These are phyloP conservation scores for Ginglymostoma cirratum DNA, from an alignment of 2,113 vertebrate species.

Conservation along the genomic window DNA sequence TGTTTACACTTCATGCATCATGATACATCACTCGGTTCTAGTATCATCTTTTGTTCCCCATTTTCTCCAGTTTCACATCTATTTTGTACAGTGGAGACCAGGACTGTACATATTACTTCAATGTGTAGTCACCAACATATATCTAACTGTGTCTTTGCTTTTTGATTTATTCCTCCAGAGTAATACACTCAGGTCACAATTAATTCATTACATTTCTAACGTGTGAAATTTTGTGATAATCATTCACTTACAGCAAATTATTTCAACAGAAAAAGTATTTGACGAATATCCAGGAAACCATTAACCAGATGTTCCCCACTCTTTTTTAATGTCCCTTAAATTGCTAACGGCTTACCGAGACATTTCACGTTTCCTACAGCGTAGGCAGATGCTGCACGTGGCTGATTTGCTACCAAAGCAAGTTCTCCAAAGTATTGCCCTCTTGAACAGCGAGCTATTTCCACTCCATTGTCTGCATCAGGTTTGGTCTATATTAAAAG, in stretches of 20 bases:
- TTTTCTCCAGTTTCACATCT: background rate
- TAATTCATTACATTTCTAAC: background rate
- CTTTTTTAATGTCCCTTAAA: background rate
- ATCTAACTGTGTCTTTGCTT: background rate
- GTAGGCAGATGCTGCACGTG: conserved; percentile 92
- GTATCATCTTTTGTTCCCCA: background rate
- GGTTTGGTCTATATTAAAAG: conserved; percentile 53
- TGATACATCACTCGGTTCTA: no score
- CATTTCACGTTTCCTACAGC: conserved; percentile 93
- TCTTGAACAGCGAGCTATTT: conserved; percentile 82
- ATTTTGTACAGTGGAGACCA: background rate
- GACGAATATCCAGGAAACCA: background rate
- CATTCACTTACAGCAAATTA: background rate
- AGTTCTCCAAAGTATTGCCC: conserved; percentile 97
- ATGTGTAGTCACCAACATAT: background rate
- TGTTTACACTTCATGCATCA: background rate
- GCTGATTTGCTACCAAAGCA: conserved; percentile 94
- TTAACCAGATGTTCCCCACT: background rate
- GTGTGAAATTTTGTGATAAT: background rate
- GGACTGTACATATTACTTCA: background rate
- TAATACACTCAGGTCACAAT: background rate
- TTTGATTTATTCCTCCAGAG: background rate
- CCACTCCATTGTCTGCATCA: conserved; percentile 68
- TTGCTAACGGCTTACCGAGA: conserved; percentile 66
- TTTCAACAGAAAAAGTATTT: background rate